Evolutionary conservation across 2,113 vertebrate species (phyloP).

Genomic region (Sapajus apella): DNA sequence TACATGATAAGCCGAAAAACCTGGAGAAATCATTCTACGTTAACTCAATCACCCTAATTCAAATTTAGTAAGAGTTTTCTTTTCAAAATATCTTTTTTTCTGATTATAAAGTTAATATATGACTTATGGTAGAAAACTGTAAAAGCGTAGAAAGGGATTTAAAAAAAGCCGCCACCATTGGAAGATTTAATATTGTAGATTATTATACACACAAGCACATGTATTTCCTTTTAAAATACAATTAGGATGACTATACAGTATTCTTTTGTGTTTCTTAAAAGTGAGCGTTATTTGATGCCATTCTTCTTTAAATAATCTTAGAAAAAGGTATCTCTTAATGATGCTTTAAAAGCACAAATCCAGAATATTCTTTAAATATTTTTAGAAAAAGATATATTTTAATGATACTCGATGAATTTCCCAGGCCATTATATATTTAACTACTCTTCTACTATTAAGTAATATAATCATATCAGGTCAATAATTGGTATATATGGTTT

Average conservation of each 20-base stretch:
- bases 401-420: slow-evolving; percentile 20
- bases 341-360: not conserved
- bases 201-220: not conserved
- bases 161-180: not conserved
- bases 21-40: not conserved
- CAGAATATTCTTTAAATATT: not conserved
- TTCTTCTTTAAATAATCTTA: slow-evolving; percentile 12
- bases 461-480: not conserved
- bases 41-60: not conserved
- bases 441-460: not conserved
- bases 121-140: not conserved
- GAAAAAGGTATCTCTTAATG: slow-evolving; percentile 4
- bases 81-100: not conserved
- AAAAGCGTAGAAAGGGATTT: slow-evolving; percentile 11
- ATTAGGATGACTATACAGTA: not conserved
- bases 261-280: not conserved
- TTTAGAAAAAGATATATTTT: slow-evolving; percentile 3
- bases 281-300: slow-evolving; percentile 10
- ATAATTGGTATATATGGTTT: not conserved
- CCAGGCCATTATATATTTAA: not conserved
- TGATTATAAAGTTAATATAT: not conserved
- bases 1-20: not conserved
- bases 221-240: slow-evolving; percentile 30
- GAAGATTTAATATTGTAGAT: slow-evolving; percentile 21
- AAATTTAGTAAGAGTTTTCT: not conserved